Evolutionary conservation across 2,797 vertebrate species (phyloP), one percentile per base, ranked within the genome.

Genomic region (Aratinga solstitialis): DNA sequence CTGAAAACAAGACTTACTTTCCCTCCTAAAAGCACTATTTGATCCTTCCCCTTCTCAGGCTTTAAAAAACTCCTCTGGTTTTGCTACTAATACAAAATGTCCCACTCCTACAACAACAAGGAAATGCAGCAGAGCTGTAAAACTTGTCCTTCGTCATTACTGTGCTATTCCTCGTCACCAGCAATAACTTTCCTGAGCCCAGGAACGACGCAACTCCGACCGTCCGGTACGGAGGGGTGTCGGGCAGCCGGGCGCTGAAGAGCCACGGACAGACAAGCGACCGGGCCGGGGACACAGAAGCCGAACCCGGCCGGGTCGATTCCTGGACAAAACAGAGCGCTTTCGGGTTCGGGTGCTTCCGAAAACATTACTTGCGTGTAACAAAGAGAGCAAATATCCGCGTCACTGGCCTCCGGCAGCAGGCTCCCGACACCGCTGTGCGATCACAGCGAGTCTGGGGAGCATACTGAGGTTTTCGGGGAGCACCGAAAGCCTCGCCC

Each of bases 371-470:
- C 50, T 7, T 6, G 26, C 15, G 3, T 22, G 17, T 7, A 59
- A 18, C 3, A 16, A 56, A 43, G 42, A 10, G 5, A 0, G 29
- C 32, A 8, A 22, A 2, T 1, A 10, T 0, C 36, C 1, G 43
- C 21, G 42, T 56, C 63, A 26, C 38, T 5, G 15, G 12, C 10
- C 50, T 5, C 13, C 43, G 2, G 34, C 61, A 8, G 38, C 38
- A 11, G 34, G 48, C 45, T 72, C n/a, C 21, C 29, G 21, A 9
- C 73, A 18, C 56, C 2, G 45, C 83, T 5, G 27, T 2, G 7
- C 13, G 24, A 43, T 29, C 12, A 20, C 29, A 15, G 23, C 11
- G 7, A 21, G 12, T 38, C 19, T 50, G 15, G n/a, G 5, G 4
- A 11, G 24, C 21, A 15, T 9, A 4, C 1, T 3, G 7, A 4